Evolutionary conservation across 2,113 vertebrate genomes (phyloP).

Genomic region (Stegostoma tigrinum): DNA sequence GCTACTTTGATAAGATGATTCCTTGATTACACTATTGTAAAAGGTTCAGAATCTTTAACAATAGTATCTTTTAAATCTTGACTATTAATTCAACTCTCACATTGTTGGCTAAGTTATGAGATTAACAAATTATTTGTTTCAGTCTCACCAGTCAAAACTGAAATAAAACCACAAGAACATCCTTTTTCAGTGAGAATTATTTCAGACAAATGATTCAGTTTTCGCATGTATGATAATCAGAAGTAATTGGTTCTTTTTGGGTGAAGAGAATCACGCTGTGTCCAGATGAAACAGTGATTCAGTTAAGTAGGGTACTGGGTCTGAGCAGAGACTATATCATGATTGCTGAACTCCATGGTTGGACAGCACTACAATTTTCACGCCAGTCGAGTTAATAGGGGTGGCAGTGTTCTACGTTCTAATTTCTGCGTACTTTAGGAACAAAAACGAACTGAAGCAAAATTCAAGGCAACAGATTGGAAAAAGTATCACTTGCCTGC

Average conservation of each 20-base stretch:
- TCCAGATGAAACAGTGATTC: background rate
- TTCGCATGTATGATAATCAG: background rate
- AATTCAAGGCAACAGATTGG: background rate
- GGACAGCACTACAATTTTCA: background rate
- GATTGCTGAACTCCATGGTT: background rate
- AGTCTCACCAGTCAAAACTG: background rate
- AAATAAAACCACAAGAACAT: background rate
- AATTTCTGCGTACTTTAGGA: background rate
- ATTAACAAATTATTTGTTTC: background rate
- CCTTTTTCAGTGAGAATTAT: background rate
- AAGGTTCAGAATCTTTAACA: background rate
- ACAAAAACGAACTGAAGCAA: background rate
- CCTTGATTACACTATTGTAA: background rate
- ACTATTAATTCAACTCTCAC: background rate
- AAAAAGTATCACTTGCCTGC: background rate
- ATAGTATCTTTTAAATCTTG: background rate
- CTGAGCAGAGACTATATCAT: background rate
- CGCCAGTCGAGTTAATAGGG: background rate
- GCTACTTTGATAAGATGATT: background rate
- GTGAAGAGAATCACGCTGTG: background rate
- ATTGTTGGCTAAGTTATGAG: background rate
- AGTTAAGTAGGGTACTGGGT: background rate
- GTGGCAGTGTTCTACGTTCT: background rate
- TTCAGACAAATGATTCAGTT: background rate
- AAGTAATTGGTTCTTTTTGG: background rate